A percentile compares a stretch with the other conserved stretches of the same genome.
These are phyloP conservation scores for Lucinisca nassula DNA, from an alignment of 2,888 invertebrate species.

Conservation along the genomic window DNA sequence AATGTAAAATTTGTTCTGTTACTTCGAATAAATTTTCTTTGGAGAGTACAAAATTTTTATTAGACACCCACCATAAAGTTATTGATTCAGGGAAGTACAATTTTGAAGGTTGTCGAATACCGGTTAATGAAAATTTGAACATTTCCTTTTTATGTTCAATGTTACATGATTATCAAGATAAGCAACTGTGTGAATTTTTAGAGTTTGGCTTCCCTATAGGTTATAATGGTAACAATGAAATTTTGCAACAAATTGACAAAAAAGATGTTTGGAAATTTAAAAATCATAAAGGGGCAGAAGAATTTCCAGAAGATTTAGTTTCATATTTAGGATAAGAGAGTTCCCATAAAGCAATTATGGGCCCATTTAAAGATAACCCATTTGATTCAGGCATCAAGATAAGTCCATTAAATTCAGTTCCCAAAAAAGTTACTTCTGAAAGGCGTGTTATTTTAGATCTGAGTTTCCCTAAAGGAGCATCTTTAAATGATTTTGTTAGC, in stretches of 20 bases:
- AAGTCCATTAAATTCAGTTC: slow-evolving; percentile 5
- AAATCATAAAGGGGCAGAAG: background rate
- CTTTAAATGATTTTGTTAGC: background rate
- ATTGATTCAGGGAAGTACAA: background rate
- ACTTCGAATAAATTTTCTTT: background rate
- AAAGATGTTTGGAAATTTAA: background rate
- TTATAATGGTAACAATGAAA: background rate
- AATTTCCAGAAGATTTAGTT: background rate
- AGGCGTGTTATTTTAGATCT: background rate
- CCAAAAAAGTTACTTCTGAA: background rate
- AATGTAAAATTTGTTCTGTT: background rate
- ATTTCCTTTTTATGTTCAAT: background rate
- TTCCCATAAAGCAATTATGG: background rate
- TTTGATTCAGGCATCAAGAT: background rate
- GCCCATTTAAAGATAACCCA: background rate
- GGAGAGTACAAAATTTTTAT: background rate
- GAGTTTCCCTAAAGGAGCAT: background rate
- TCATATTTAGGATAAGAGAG: slow-evolving; percentile 5
- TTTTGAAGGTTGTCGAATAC: background rate
- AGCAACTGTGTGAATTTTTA: background rate
- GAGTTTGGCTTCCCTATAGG: slow-evolving; percentile 21
- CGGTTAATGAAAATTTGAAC: background rate
- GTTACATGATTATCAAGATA: background rate
- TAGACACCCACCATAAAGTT: background rate
- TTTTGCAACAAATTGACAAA: background rate